These are phyloP conservation scores for Zaprionus bogoriensis DNA, from an alignment of 2,888 invertebrate species.

Conservation along the genomic window DNA sequence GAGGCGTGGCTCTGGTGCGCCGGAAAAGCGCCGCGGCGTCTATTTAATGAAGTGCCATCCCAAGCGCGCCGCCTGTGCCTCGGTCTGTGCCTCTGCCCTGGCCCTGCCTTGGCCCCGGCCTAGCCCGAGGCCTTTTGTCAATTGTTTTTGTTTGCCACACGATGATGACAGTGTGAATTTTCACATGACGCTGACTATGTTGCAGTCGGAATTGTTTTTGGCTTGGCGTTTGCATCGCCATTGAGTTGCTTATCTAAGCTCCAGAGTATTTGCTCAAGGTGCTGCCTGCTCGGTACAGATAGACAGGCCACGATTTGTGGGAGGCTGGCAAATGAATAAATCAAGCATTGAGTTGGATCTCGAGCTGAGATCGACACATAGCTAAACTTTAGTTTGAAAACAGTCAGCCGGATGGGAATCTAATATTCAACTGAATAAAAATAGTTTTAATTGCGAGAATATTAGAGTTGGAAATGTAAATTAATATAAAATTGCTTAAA, in stretches of 20 bases:
- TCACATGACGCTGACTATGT: conserved; percentile 53
- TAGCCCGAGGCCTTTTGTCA: conserved; percentile 38
- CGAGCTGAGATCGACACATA: no score
- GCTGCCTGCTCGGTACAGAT: background rate
- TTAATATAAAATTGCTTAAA: no score
- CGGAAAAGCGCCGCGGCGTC: conserved; percentile 73
- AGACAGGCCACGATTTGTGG: conserved; percentile 7
- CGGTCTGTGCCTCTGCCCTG: no score
- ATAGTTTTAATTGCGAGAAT: no score
- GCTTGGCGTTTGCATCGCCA: conserved; percentile 5
- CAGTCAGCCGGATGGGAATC: no score
- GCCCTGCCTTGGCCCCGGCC: no score
- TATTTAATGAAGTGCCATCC: conserved; percentile 75
- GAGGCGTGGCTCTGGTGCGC: conserved; percentile 61
- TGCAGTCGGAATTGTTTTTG: conserved; percentile 30
- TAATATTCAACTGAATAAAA: no score
- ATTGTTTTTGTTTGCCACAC: conserved; percentile 43
- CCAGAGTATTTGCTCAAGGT: conserved; percentile 25
- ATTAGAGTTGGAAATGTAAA: no score
- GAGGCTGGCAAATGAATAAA: no score
- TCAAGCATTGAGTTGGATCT: no score
- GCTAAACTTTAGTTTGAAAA: no score
- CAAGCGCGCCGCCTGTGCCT: conserved; percentile 1
- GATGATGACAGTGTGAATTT: conserved; percentile 65
- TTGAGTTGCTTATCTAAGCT: conserved; percentile 35